A percentile compares a stretch with the other conserved stretches of the same genome.
phyloP scores from a whole-genome alignment of 2,113 vertebrate genomes.

The Piaya cayana region DNA sequence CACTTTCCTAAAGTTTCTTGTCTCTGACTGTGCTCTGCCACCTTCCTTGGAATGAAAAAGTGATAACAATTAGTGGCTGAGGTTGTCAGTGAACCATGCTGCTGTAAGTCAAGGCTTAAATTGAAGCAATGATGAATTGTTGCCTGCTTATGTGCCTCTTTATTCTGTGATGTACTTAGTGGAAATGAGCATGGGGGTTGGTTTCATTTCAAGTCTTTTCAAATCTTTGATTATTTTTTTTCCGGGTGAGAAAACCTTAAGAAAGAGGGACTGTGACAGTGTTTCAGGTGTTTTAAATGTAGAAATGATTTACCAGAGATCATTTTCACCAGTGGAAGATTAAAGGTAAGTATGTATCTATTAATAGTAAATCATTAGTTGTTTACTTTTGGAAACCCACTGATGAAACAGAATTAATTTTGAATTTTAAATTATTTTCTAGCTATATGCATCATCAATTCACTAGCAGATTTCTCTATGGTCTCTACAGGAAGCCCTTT shows the following conservation, averaged over 20 bases:
- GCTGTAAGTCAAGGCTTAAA: not conserved
- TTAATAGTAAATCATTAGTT: conserved; percentile 25
- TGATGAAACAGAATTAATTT: conserved; percentile 5
- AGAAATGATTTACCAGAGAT: not conserved
- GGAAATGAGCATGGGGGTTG: not conserved
- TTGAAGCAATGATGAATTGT: not conserved
- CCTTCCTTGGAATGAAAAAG: not conserved
- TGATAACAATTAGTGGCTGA: not conserved
- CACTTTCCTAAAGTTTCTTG: not conserved
- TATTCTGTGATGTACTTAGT: not conserved
- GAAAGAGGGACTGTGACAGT: not conserved
- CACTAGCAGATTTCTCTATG: not conserved
- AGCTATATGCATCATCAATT: not conserved
- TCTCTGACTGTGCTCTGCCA: not conserved
- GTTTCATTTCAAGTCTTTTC: not conserved
- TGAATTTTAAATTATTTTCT: conserved; percentile 29
- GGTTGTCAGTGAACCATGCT: not conserved
- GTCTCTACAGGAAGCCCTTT: not conserved
- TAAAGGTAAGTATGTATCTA: not conserved
- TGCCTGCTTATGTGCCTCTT: not conserved
- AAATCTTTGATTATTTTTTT: not conserved
- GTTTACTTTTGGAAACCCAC: not conserved
- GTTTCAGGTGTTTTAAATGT: not conserved
- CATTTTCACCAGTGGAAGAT: not conserved
- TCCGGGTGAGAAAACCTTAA: accelerated